Base-by-base conservation (phyloP, 2,113 vertebrate species). In the Myiozetetes cayanensis region DNA sequence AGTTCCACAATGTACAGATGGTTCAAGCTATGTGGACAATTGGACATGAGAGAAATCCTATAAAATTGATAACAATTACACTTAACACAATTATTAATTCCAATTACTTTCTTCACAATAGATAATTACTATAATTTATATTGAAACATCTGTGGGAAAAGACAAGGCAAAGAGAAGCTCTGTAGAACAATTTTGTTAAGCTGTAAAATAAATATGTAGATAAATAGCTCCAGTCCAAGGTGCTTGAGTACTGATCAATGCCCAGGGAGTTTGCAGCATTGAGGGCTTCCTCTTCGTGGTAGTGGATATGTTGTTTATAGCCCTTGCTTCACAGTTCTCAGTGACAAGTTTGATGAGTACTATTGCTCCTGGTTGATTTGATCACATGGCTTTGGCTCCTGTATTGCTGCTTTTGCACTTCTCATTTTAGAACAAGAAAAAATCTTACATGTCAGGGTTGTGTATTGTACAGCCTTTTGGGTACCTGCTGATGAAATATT, bases 121-220 rank as follows among this genome's bases (percentile, higher is more conserved):
- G 72, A 55, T 92, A 94, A 96, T 95, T 90, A 84, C 76, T 89
- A 71, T 92, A 90, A 96, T 93, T 94, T 89, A 25, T 77, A 52
- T 71, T 44, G 75, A 84, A 92, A 94, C 92, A 93, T 94, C 92
- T 94, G 88, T 74, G 68, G 63, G 55, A 92, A 94, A 94, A 86
- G 44, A 94, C 61, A 74, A 84, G 21, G 59, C 86, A 56, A 90
- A 92, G 7, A 53, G 55, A 77, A 80, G 39, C 59, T 46, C 59
- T 73, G n/a, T 31, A 80, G 58, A 89, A 35, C 14, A 63, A 86
- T 80, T 94, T 66, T 47, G 24, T 50, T 52, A 56, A 81, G 62
- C 87, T 94, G 39, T 71, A 75, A 96, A 85, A 82, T 86, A 94
- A 94, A 25, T 71, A 86, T 83, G 66, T 52, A 85, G 31, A 77